Conservation (phyloP, 2,113 vertebrate species). For the Ictidomys tridecemlineatus region DNA sequence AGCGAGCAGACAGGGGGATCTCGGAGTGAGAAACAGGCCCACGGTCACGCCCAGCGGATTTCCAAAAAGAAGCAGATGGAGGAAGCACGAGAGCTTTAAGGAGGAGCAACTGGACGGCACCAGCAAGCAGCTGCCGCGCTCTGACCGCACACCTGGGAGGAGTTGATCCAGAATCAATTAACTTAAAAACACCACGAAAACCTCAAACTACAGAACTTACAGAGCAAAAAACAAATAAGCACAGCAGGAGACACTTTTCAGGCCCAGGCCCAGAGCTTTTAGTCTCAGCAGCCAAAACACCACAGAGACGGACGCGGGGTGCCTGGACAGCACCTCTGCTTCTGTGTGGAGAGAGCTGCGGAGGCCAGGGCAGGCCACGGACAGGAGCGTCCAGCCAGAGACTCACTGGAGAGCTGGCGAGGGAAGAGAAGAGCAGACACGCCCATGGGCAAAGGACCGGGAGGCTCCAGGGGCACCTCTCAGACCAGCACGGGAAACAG, state of each 20-base stretch:
- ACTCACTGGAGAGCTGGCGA: no score
- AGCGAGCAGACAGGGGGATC: accelerated
- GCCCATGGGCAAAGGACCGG: no score
- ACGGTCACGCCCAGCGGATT: accelerated
- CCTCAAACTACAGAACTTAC: neutral
- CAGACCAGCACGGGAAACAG: no score
- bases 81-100: no score
- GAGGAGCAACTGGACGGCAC: accelerated
- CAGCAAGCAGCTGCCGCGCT: accelerated
- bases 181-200: neutral
- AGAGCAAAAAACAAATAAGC: no score
- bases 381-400: no score
- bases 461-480: no score
- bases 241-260: neutral
- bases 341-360: no score
- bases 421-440: no score
- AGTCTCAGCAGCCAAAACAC: neutral
- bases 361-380: no score
- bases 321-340: no score
- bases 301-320: accelerated
- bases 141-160: accelerated
- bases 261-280: neutral
- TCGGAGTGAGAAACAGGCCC: accelerated
- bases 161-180: neutral
- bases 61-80: neutral